phyloP scores from a whole-genome alignment of 1,140 invertebrate genomes.

The Sitobion miscanthi region DNA sequence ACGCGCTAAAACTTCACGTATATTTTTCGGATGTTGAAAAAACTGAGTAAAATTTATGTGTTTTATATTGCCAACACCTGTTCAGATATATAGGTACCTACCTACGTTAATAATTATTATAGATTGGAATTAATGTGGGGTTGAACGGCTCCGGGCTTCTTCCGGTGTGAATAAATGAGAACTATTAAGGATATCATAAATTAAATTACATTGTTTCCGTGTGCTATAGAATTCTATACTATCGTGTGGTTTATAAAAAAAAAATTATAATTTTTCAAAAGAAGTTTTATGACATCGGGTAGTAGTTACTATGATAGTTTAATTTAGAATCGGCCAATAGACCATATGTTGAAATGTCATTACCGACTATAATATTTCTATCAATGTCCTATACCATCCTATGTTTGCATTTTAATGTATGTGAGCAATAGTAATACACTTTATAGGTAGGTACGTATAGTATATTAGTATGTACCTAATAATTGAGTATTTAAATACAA shows the following conservation, averaged over 20 bases:
- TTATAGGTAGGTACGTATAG: not conserved
- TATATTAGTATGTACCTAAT: not conserved
- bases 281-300: not conserved
- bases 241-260: not conserved
- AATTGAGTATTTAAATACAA: not conserved
- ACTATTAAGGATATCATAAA: conserved; percentile 6
- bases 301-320: not conserved
- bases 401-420: not conserved
- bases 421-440: not conserved
- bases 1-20: not conserved
- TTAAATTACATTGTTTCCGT: not conserved
- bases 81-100: not conserved
- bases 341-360: conserved; percentile 7
- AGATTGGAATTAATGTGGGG: conserved; percentile 4
- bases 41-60: not conserved
- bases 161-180: not conserved
- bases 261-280: not conserved
- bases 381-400: not conserved
- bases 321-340: not conserved
- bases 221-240: not conserved
- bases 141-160: not conserved
- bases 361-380: not conserved
- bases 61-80: conserved; percentile 15
- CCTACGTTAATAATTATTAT: not conserved
- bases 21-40: conserved; percentile 9